Evolutionary conservation across 92 coral and sea anemone species (phyloP).

Genomic region (Galaxea fascicularis): DNA sequence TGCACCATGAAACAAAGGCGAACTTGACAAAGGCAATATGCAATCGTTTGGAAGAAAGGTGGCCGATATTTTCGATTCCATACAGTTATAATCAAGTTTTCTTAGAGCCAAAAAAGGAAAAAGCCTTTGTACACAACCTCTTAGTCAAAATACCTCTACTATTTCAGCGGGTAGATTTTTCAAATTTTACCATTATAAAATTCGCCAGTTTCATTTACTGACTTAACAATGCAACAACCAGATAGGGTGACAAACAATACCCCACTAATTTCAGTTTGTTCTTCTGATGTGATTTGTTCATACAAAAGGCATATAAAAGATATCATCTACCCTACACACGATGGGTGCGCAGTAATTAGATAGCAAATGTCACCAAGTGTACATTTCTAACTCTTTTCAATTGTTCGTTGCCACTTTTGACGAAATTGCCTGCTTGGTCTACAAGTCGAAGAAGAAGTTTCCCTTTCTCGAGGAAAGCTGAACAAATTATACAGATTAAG

Average conservation of each 20-base stretch:
- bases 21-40: constrained; percentile 6
- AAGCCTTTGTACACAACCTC: not conserved
- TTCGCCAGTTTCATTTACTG: not conserved
- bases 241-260: constrained; percentile 17
- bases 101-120: not conserved
- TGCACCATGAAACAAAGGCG: constrained; percentile 8
- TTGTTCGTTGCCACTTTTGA: constrained; percentile 13
- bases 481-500: not conserved
- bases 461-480: not conserved
- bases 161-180: not conserved
- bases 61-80: constrained; percentile 13
- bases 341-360: not conserved
- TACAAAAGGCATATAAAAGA: constrained; percentile 12
- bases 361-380: constrained; percentile 30
- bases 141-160: not conserved
- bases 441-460: not conserved
- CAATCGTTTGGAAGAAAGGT: not conserved
- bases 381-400: constrained; percentile 22
- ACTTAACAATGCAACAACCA: not conserved
- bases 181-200: not conserved
- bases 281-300: not conserved
- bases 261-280: constrained; percentile 15
- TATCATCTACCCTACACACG: not conserved
- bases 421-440: not conserved
- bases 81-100: not conserved